Evolutionary conservation across 2,888 invertebrate species (phyloP), one percentile per base, ranked within the genome.

Genomic region (Dicranocentrus wangi): DNA sequence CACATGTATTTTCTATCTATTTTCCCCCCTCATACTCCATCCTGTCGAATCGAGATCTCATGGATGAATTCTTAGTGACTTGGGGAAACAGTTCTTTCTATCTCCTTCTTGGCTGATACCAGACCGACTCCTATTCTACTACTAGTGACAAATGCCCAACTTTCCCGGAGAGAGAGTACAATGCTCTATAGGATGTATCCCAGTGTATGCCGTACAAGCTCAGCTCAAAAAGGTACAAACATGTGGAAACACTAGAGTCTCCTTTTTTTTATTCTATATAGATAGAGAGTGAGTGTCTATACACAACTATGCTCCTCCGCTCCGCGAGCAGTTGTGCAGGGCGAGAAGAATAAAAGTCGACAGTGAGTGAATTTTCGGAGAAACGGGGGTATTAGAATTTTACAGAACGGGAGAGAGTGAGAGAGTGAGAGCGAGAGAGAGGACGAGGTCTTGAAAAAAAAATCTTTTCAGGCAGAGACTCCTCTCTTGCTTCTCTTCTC

Each of bases 11-110:
- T 76, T 76, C 68, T 76, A 43, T 76, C 76, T 76, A 68, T 66
- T 76, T 68, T 68, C 23, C 76, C 68, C 66, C 47, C 43, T 47
- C 60, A 76, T 53, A n/a, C n/a, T 66, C 65, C 75, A 68, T 76
- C 76, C 63, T 76, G 76, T 76, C 76, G 76, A 76, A 76, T 76
- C 76, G 76, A 76, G 68, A 76, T 76, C 76, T 76, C 76, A 76
- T 76, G 76, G 76, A 68, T 76, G 76, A 68, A 68, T 76, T 76
- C 76, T 76, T 76, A 63, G 58, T 68, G 47, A 76, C 63, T 63
- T 76, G 66, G 68, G 58, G 47, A 76, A 76, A 68, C 68, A 60
- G 76, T 58, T 68, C 66, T 58, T 58, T 21, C 75, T 66, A 55
- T 63, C 63, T 63, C 55, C n/a, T n/a, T 47, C n/a, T 47, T n/a